These are phyloP conservation scores for Gastracanthus pulcherrimus DNA, from an alignment of 2,888 invertebrate species.

Conservation along the genomic window DNA sequence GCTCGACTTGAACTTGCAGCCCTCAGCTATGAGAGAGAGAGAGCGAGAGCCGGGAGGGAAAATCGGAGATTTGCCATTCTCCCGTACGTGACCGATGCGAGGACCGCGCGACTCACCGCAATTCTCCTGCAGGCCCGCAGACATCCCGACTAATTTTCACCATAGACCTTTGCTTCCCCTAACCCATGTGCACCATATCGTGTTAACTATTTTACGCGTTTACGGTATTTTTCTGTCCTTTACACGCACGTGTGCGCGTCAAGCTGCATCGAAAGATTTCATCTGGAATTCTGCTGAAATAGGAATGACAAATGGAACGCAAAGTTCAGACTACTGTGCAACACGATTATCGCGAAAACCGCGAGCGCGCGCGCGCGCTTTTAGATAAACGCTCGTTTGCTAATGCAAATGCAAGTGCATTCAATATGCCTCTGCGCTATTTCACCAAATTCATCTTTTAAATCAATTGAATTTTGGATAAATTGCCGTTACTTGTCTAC, in stretches of 20 bases:
- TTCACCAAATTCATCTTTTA: not conserved
- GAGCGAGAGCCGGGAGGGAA: not conserved
- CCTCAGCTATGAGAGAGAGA: not conserved
- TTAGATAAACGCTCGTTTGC: conserved; percentile 18
- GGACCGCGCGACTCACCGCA: too few relatives aligned
- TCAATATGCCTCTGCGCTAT: not conserved
- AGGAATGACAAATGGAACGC: conserved; percentile 14
- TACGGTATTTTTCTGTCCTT: too few relatives aligned
- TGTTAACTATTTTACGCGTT: not conserved
- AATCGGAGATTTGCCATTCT: not conserved
- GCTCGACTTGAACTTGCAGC: not conserved
- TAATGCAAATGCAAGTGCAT: conserved; percentile 16
- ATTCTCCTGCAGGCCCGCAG: too few relatives aligned
- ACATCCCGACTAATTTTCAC: too few relatives aligned
- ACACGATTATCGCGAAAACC: conserved; percentile 20
- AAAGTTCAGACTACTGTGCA: conserved; percentile 23
- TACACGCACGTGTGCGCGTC: too few relatives aligned
- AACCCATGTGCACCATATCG: too few relatives aligned
- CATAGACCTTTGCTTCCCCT: too few relatives aligned
- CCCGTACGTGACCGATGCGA: not conserved
- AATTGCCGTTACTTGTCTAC: not conserved
- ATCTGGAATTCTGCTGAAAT: not conserved
- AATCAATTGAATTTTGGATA: not conserved
- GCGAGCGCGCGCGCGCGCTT: not conserved
- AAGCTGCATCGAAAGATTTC: not conserved